Evolutionary conservation across 2,888 invertebrate genomes (phyloP).

Genomic region (Belgica antarctica): DNA sequence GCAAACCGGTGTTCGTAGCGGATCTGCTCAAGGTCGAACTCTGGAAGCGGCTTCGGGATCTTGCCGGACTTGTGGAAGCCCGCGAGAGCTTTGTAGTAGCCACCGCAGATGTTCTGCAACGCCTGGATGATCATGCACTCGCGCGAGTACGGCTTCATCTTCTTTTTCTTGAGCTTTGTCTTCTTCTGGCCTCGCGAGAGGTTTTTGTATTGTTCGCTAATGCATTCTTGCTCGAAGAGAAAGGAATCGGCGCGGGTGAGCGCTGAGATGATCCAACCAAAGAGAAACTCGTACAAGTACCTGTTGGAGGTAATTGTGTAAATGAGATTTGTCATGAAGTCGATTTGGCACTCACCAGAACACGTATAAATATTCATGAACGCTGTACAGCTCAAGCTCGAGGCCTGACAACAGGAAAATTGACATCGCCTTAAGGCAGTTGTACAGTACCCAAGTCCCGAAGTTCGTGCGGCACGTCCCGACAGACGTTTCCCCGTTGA

Average conservation of each 20-base stretch:
- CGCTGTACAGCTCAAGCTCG: constrained; percentile 91
- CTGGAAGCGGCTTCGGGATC: constrained; percentile 76
- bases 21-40: constrained; percentile 91
- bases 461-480: constrained; percentile 86
- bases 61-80: constrained; percentile 87
- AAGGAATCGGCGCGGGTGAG: constrained; percentile 85
- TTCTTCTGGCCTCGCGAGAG: constrained; percentile 52
- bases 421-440: constrained; percentile 88
- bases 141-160: constrained; percentile 71
- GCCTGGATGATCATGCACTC: constrained; percentile 90
- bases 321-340: neutral
- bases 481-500: constrained; percentile 53
- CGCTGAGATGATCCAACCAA: constrained; percentile 90
- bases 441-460: constrained; percentile 93
- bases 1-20: constrained; percentile 92
- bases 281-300: constrained; percentile 92
- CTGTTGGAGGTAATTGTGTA: constrained; percentile 52
- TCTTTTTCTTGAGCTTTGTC: constrained; percentile 64
- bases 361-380: constrained; percentile 94
- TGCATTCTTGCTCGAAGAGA: constrained; percentile 70
- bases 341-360: constrained; percentile 80
- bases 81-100: constrained; percentile 90
- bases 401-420: constrained; percentile 91
- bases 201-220: constrained; percentile 54
- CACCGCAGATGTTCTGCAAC: constrained; percentile 90